A percentile compares a stretch with the other conserved stretches of the same genome.
phyloP scores from a whole-genome alignment of 2,888 invertebrate species.

The Phortica magna region DNA sequence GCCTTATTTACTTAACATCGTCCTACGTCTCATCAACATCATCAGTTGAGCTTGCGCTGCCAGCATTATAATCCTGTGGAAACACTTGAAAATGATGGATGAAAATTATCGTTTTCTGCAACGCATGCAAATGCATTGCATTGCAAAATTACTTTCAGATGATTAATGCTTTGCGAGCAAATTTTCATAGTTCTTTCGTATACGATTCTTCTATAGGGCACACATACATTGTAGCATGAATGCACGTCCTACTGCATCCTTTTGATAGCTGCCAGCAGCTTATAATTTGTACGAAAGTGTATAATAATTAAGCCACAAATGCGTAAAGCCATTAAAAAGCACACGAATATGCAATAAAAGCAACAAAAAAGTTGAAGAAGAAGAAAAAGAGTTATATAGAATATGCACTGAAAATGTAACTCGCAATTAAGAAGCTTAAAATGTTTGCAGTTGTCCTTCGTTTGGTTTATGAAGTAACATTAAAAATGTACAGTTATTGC shows the following conservation, averaged over 20 bases:
- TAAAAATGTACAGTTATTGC: neutral
- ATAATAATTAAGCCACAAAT: constrained; percentile 34
- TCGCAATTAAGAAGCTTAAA: neutral
- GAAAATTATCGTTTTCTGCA: constrained; percentile 72
- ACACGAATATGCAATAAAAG: constrained; percentile 8
- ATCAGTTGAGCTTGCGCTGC: constrained; percentile 5
- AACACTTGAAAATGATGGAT: constrained; percentile 71
- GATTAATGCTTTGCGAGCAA: constrained; percentile 62
- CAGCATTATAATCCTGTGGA: constrained; percentile 68
- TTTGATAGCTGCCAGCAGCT: constrained; percentile 25
- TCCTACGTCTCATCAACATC: neutral
- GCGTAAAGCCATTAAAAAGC: constrained; percentile 13
- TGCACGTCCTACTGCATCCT: neutral
- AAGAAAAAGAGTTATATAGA: neutral
- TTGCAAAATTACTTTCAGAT: constrained; percentile 69
- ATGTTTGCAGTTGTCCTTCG: neutral
- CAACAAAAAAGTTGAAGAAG: neutral
- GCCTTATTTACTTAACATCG: neutral
- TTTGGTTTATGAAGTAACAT: neutral
- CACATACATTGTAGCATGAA: neutral
- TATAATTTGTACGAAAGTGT: constrained; percentile 20
- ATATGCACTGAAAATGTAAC: neutral
- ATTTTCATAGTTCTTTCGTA: constrained; percentile 39
- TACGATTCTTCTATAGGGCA: neutral
- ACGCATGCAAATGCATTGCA: constrained; percentile 64